Percentiles rank a stretch among this genome's conserved stretches.
Conservation (phyloP, 2,888 invertebrate genomes). For the Eretmocerus hayati region DNA sequence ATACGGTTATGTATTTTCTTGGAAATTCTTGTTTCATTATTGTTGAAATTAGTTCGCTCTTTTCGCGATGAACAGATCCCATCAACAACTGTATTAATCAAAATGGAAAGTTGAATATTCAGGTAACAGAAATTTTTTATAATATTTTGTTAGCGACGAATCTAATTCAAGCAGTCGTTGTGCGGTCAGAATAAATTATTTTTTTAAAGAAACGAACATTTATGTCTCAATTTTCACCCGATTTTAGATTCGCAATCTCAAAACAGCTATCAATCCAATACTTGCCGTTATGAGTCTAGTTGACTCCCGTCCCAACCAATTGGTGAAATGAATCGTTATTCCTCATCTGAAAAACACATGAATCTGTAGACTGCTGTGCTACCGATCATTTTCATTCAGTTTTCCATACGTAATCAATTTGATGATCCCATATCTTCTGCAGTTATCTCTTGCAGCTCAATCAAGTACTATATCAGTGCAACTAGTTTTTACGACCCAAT, state of each 20-base stretch:
- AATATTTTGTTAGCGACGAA: slow-evolving; percentile 1
- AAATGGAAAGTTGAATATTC: not conserved
- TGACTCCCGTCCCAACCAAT: no score
- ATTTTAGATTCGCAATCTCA: slow-evolving; percentile 4
- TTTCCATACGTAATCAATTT: no score
- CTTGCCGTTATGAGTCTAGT: no score
- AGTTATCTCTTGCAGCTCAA: no score
- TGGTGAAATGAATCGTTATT: no score
- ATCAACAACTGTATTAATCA: not conserved
- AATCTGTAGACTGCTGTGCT: no score
- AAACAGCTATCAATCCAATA: no score
- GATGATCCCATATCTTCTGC: no score
- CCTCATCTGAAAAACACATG: no score
- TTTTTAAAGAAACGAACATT: slow-evolving; percentile 1
- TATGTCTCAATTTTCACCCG: slow-evolving; percentile 6
- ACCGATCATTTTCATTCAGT: no score
- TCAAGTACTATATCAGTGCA: no score
- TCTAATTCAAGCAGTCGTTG: slow-evolving; percentile 4
- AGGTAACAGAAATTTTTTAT: slow-evolving; percentile 5
- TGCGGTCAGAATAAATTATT: slow-evolving; percentile 4
- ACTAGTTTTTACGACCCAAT: no score
- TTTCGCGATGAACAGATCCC: not conserved
- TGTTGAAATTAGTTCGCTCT: not conserved
- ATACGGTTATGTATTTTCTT: slow-evolving; percentile 10
- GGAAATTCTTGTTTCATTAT: slow-evolving; percentile 10